Conservation (phyloP, 23 tunicate species). For the Styela clava region DNA sequence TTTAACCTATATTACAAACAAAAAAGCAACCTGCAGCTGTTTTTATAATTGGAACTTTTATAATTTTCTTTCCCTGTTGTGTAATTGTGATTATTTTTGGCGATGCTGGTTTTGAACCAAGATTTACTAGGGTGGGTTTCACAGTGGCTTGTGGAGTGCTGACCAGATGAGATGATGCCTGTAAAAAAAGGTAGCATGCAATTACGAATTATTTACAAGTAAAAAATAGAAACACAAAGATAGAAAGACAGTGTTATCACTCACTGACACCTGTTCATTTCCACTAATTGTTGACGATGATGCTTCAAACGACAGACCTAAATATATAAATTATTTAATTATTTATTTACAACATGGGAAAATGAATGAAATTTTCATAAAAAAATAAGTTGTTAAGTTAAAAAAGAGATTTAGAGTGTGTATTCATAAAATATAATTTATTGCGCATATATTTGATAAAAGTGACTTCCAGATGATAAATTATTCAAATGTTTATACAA, state of each 20-base stretch:
- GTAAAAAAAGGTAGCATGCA: not conserved
- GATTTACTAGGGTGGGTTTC: not conserved
- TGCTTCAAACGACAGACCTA: not conserved
- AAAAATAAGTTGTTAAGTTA: too few species aligned
- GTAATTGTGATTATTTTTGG: not conserved
- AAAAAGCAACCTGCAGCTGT: not conserved
- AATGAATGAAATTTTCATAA: too few species aligned
- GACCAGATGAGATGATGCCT: not conserved
- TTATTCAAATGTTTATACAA: too few species aligned
- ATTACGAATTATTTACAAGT: not conserved
- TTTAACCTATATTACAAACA: too few species aligned
- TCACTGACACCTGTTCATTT: not conserved
- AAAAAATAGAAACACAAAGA: too few species aligned
- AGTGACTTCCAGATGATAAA: too few species aligned
- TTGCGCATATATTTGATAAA: too few species aligned
- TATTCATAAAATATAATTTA: too few species aligned
- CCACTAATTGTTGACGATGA: not conserved
- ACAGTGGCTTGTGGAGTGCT: not conserved
- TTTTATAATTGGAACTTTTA: constrained; percentile 2
- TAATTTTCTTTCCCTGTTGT: not conserved
- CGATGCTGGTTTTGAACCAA: not conserved
- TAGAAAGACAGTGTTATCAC: too few species aligned
- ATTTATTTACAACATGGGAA: too few species aligned
- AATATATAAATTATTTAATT: too few species aligned
- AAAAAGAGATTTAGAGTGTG: too few species aligned